phyloP scores from a whole-genome alignment of 2,888 invertebrate species.

The Eupithecia abbreviata region DNA sequence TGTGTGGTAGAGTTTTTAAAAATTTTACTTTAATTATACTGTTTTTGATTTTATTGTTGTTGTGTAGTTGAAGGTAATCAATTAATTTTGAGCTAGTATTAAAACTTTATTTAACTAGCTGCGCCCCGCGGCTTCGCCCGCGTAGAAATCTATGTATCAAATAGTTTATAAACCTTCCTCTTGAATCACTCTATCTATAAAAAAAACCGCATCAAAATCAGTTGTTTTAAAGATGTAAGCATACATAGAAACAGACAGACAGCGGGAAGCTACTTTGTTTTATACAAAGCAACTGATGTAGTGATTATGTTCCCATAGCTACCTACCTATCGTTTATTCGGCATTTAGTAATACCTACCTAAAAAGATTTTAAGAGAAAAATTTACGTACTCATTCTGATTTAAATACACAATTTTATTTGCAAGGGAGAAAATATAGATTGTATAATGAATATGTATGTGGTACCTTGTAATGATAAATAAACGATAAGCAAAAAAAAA shows the following conservation, averaged over 20 bases:
- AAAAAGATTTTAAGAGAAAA: neutral
- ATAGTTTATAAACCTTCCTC: too few species aligned
- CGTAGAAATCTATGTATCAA: too few species aligned
- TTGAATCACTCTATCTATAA: too few species aligned
- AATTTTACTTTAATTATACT: slow-evolving; percentile 29
- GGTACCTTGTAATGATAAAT: neutral
- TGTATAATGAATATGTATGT: neutral
- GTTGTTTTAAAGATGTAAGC: too few species aligned
- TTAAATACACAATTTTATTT: neutral
- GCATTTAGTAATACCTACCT: neutral
- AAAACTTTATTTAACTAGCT: too few species aligned
- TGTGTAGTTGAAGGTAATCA: neutral
- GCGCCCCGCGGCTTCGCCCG: too few species aligned
- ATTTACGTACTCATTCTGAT: neutral
- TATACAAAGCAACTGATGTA: neutral
- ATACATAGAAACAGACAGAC: too few species aligned
- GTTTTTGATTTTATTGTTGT: neutral
- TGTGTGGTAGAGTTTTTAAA: slow-evolving; percentile 60
- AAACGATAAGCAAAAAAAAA: neutral
- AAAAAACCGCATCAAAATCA: too few species aligned
- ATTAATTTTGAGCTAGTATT: neutral
- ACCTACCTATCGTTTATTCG: neutral
- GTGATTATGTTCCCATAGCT: too few species aligned
- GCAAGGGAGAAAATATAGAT: neutral
- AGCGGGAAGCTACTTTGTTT: neutral